Conservation (phyloP, 2,888 invertebrate genomes). For the Sabatieria punctata region DNA sequence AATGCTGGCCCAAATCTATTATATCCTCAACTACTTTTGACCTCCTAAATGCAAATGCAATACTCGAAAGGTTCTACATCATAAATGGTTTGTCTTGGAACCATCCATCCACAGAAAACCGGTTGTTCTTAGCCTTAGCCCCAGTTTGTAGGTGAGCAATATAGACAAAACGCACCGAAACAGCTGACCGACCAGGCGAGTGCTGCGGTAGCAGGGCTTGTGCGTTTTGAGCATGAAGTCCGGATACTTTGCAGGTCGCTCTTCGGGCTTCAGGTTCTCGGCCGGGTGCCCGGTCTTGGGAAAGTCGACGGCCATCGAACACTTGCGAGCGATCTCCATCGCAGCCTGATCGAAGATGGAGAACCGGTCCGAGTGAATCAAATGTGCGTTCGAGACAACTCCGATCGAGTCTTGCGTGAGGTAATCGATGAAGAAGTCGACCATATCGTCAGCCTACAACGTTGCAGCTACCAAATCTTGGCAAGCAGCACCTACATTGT, state of each 20-base stretch:
- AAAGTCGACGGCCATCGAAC: constrained; percentile 27
- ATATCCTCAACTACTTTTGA: constrained; percentile 6
- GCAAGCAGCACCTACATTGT: no score
- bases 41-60: background rate
- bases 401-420: constrained; percentile 30
- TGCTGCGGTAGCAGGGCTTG: constrained; percentile 19
- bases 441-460: constrained; percentile 15
- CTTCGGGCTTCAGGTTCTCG: constrained; percentile 8
- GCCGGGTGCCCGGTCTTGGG: constrained; percentile 28
- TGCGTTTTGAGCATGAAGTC: constrained; percentile 19
- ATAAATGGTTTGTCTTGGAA: background rate
- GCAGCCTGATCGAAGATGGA: constrained; percentile 16
- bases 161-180: no score
- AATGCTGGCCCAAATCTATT: constrained; percentile 4
- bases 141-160: no score
- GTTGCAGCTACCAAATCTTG: background rate
- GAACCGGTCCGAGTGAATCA: constrained; percentile 25
- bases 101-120: background rate
- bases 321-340: constrained; percentile 22
- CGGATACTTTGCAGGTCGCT: constrained; percentile 8
- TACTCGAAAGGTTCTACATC: background rate
- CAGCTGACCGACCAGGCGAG: constrained; percentile 23
- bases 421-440: constrained; percentile 29
- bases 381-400: constrained; percentile 25
- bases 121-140: background rate